Conservation (phyloP, 2,797 vertebrate genomes). For the Gallinago stenura region DNA sequence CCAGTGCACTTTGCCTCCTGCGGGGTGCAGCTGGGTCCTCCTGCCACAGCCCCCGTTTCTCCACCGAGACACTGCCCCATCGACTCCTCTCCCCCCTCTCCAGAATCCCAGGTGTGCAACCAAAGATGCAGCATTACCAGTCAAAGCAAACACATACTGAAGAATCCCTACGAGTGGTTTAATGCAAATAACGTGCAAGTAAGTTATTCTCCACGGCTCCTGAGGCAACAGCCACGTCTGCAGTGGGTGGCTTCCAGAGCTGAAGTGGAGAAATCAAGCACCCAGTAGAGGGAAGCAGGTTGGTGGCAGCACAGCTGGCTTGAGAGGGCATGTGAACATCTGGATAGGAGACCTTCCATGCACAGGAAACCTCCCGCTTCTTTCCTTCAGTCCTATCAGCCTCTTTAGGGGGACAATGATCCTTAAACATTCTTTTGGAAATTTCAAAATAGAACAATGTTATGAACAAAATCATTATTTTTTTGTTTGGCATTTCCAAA, state of each 20-base stretch:
- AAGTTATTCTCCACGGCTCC: neutral
- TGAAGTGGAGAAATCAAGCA: neutral
- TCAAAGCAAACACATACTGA: neutral
- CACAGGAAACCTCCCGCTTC: neutral
- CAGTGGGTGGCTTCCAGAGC: neutral
- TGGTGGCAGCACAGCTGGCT: neutral
- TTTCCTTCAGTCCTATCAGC: neutral
- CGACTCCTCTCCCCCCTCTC: neutral
- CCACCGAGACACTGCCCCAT: too few species aligned
- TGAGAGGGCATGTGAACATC: neutral
- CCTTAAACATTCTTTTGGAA: neutral
- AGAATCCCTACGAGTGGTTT: neutral
- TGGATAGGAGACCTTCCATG: neutral
- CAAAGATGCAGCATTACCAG: neutral
- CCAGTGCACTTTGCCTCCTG: neutral
- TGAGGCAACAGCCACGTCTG: neutral
- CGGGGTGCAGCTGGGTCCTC: fast-evolving
- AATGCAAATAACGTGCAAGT: neutral
- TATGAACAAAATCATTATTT: neutral
- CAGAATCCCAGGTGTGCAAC: neutral
- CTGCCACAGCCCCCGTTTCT: neutral
- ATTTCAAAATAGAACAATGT: neutral
- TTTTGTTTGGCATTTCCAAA: neutral
- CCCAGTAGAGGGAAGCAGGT: neutral
- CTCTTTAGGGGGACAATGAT: neutral